Base-by-base conservation (phyloP, 2,888 invertebrate genomes). In the Sinodicranocentrus sp. region DNA sequence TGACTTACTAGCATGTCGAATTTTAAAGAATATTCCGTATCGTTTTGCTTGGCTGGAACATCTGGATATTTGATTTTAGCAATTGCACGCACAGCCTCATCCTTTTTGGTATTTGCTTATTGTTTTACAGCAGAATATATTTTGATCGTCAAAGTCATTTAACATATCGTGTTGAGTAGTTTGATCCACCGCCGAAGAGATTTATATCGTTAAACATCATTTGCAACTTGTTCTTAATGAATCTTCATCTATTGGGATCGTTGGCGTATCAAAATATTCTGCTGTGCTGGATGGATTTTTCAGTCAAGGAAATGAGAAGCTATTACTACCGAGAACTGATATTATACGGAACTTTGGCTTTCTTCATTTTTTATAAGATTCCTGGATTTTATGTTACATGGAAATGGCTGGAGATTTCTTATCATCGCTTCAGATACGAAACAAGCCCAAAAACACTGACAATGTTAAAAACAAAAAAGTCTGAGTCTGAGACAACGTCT, bases 321-420 rank as follows among this genome's bases (percentile, higher is more conserved):
- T 57, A 57, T 57, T 25, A 57, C 19, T 57, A 57, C n/a, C 57
- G 25, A 57, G 25, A 23, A 23, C 19, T 21, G 13, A 25, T 57
- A 5, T 25, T 57, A 13, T 25, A 57, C 25, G 57, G 57, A 2
- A 23, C 13, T 2, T n/a, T 57, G 57, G 1, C 25, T 0, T 57
- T 23, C 57, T 23, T 23, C 1, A 1, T 6, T 57, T 1, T 23
- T 2, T 57, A 17, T 25, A 57, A 57, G n/a, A 23, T 57, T 23
- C 25, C 15, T 23, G 57, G 57, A 25, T 25, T 57, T 25, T 57
- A 25, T 57, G 10, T 23, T 1, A 57, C 25, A 1, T 57, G 57
- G 57, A 57, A 10, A 13, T 57, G 57, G 57, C 25, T 57, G 6
- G 25, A 25, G 10, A 23, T 57, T 23, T 1, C 57, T 25, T 8